These are phyloP conservation scores for Cliona cf. orientalis DNA, from an alignment of 37 sponge, comb jelly and placozoan genomes.

Conservation along the genomic window DNA sequence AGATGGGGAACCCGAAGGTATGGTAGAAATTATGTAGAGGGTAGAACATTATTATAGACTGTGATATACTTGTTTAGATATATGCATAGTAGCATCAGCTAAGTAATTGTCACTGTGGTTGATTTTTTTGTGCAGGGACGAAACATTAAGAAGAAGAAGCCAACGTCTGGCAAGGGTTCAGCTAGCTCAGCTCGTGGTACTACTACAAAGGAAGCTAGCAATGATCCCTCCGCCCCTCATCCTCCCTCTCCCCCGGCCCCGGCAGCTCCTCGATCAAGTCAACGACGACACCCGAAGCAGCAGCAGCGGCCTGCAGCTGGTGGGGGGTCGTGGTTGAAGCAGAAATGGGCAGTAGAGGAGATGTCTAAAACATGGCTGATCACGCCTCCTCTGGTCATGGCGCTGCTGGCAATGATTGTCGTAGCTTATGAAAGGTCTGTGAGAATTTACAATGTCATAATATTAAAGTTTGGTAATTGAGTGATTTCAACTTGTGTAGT, in stretches of 20 bases:
- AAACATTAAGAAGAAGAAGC: no score
- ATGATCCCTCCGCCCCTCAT: constrained; percentile 2
- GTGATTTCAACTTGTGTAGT: background rate
- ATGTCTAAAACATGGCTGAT: constrained; percentile 15
- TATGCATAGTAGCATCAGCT: no score
- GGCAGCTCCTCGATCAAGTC: background rate
- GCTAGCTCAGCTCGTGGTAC: no score
- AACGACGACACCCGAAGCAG: background rate
- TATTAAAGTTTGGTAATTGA: background rate
- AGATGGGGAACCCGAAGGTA: no score
- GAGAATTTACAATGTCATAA: background rate
- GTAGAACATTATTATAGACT: no score
- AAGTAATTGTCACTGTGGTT: no score
- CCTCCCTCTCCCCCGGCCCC: background rate
- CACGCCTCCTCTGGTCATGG: constrained; percentile 15
- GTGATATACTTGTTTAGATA: no score
- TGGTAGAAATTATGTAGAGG: no score
- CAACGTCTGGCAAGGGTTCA: no score
- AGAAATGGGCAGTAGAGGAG: no score
- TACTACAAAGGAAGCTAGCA: no score
- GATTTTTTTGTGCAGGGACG: no score
- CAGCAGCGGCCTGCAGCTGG: background rate
- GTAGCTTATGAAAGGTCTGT: constrained; percentile 11
- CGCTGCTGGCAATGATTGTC: constrained; percentile 17
- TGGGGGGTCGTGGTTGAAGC: background rate